Base-by-base conservation (phyloP, 2,888 invertebrate genomes). In the Drosophila sordidula region DNA sequence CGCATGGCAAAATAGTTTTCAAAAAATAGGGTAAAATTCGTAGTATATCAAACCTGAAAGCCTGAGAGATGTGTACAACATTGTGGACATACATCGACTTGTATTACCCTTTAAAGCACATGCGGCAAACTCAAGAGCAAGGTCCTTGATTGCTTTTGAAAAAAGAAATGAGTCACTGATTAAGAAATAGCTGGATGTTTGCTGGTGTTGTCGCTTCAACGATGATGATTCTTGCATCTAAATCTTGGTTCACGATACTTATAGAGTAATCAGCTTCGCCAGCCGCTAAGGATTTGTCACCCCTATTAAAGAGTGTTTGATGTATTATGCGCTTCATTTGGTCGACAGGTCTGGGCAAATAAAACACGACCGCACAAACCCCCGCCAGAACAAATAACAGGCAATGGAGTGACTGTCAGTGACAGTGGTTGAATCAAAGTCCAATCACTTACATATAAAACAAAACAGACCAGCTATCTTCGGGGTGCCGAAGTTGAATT, bases 311-410 rank as follows among this genome's bases (percentile, higher is more conserved):
- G 86, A 90, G 89, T 92, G 92, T 92, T 92, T 92, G 91, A 92
- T 91, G 91, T 92, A 92, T 93, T 93, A 92, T 92, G 92, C 90
- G 92, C 91, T 92, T 92, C 91, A 92, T 93, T 93, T 93, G 92
- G 90, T 90, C 91, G 92, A 92, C 92, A 92, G 92, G 92, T 92
- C 91, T 90, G 91, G 83, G 90, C 90, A 91, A 91, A 91, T 88
- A 91, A 87, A 89, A 80, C 80, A 81, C 78, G 70, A 75, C 68
- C 78, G 46, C 58, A 74, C 54, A 65, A 69, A 67, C 72, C 70
- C 62, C 68, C 62, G 66, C 57, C 54, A 66, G 46, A 55, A 51
- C 56, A 67, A 74, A 67, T 54, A 62, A 62, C 59, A 61, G 45
- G 45, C 55, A 66, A 56, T 41, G 38, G 50, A 63, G 56, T 55